These are phyloP conservation scores for Druceiella hillmani DNA, from an alignment of 2,888 invertebrate genomes.

Conservation along the genomic window DNA sequence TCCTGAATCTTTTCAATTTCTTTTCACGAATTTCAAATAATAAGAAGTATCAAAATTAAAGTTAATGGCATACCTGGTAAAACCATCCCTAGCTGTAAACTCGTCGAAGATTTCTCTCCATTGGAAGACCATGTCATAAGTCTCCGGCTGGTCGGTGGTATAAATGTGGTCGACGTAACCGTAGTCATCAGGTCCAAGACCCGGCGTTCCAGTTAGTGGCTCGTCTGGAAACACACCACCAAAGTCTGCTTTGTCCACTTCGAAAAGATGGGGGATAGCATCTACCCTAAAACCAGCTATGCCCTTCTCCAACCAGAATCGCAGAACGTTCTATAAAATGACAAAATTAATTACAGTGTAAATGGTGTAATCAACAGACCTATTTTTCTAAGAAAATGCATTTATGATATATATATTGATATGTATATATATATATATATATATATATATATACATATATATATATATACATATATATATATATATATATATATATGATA, in stretches of 20 bases:
- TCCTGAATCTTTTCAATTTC: too few relatives aligned
- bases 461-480: too few relatives aligned
- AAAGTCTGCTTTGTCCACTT: conserved; percentile 42
- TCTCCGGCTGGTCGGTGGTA: conserved; percentile 44
- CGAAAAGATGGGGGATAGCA: conserved; percentile 63
- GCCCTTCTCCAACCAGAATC: conserved; percentile 76
- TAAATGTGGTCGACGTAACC: conserved; percentile 46
- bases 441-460: too few relatives aligned
- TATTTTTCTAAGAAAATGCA: too few relatives aligned
- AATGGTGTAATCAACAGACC: too few relatives aligned
- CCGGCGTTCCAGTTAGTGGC: conserved; percentile 31
- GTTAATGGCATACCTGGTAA: conserved; percentile 29
- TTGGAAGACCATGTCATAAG: conserved; percentile 45
- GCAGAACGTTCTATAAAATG: conserved; percentile 55
- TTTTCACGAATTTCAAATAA: too few relatives aligned
- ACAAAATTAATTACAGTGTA: too few relatives aligned
- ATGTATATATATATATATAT: too few relatives aligned
- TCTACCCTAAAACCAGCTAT: conserved; percentile 85
- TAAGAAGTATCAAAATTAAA: neutral
- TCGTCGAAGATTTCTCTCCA: conserved; percentile 48
- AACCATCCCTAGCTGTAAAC: conserved; percentile 29
- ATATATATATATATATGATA: too few relatives aligned
- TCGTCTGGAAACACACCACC: conserved; percentile 42
- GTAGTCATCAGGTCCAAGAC: conserved; percentile 34
- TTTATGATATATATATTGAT: too few relatives aligned